These are phyloP conservation scores for Corydoras maculifer DNA, from an alignment of 2,113 vertebrate species.

Conservation along the genomic window DNA sequence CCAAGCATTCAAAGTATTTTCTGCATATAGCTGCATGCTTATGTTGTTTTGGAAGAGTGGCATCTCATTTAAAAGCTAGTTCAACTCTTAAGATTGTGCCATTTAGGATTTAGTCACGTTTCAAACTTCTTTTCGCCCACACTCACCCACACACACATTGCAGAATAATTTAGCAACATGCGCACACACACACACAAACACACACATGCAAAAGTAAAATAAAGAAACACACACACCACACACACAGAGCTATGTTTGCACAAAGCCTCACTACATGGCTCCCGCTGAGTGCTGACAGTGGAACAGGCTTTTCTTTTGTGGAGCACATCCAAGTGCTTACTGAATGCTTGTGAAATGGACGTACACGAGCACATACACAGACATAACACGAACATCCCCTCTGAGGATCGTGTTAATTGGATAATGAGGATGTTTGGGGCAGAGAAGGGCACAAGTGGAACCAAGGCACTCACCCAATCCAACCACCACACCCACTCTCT, in stretches of 20 bases:
- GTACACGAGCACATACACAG: conserved; percentile 5
- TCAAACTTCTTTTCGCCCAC: conserved; percentile 24
- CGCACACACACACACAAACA: conserved; percentile 2
- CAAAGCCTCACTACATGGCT: conserved; percentile 27
- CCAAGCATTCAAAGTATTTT: neutral
- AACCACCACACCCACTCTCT: too few species aligned
- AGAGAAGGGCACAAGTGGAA: conserved; percentile 1
- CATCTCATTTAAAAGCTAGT: conserved; percentile 21
- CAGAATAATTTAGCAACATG: conserved; percentile 21
- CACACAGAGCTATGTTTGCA: conserved; percentile 26
- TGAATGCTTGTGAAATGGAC: conserved; percentile 24
- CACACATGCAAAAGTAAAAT: conserved; percentile 17
- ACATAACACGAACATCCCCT: conserved; percentile 1
- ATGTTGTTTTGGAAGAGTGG: conserved; percentile 15
- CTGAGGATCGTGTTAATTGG: conserved; percentile 28
- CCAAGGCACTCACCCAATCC: conserved; percentile 9
- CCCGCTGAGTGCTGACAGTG: conserved; percentile 29
- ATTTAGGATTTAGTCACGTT: conserved; percentile 37
- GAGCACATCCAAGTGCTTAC: conserved; percentile 28
- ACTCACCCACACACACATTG: conserved; percentile 22
- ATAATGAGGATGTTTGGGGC: conserved; percentile 43
- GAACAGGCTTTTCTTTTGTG: conserved; percentile 21
- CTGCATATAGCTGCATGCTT: neutral
- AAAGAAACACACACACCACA: neutral
- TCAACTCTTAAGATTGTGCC: conserved; percentile 30